Evolutionary conservation across 2,113 vertebrate genomes (phyloP), one percentile per base, ranked within the genome.

Genomic region (Turdus rufiventris): DNA sequence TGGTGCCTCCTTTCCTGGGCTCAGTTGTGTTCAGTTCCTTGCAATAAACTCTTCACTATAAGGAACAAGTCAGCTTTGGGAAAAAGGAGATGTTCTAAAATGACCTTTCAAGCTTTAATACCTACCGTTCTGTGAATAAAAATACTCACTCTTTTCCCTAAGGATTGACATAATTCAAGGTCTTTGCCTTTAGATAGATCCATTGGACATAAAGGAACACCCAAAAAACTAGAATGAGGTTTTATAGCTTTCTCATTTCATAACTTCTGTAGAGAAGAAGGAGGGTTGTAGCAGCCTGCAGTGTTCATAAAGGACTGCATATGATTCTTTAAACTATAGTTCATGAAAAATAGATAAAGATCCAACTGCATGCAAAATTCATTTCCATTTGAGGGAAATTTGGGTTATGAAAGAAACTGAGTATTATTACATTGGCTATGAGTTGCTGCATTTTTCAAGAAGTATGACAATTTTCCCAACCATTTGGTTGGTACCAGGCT

Each of bases 281-380:
- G 67, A 65, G 28, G 15, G 12, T 51, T 93, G 53, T 48, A 88
- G 88, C 72, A 92, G 84, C 54, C 86, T 91, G 73, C 74, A 75
- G 66, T 79, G 53, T 92, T 97, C 92, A 79, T 87, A 85, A 78
- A 93, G 57, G 61, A 71, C 42, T 79, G 87, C 71, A 45, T 94
- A 78, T 62, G 70, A 85, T 80, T 85, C 36, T 85, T 85, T 86
- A 86, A 93, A 78, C 50, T 84, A 62, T 91, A 62, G 83, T 60
- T 88, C 62, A 87, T 95, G 84, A 95, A 93, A 96, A 92, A 89
- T 79, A 89, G 62, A 96, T 94, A 51, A 91, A 94, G 85, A 91
- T 94, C 74, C 9, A 7, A 85, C 81, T 82, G 70, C 81, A 78
- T 82, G 74, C 84, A 94, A 84, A 86, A 95, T 95, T 92, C 15